Evolutionary conservation across 2,888 invertebrate species (phyloP).

Genomic region (Strigamia crassipes): DNA sequence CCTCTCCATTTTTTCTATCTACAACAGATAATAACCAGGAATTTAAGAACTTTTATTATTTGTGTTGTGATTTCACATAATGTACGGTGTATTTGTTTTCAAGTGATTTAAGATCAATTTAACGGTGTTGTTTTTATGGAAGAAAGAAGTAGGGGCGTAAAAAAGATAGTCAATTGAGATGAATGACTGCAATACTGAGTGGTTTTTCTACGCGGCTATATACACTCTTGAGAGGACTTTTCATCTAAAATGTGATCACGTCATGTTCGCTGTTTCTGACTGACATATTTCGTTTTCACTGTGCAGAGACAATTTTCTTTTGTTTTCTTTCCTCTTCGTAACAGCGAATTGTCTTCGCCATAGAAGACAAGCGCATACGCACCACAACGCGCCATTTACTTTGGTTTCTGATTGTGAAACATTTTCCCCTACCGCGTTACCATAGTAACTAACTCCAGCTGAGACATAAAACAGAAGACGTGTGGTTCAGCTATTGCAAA

Average conservation of each 20-base stretch:
- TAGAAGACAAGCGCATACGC: slow-evolving; percentile 18
- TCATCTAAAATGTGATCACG: slow-evolving; percentile 21
- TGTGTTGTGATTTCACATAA: too few species aligned
- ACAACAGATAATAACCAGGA: too few species aligned
- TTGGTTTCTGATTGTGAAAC: slow-evolving; percentile 42
- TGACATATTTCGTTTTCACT: not conserved
- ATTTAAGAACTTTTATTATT: too few species aligned
- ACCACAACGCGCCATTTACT: slow-evolving; percentile 37
- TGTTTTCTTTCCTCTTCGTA: not conserved
- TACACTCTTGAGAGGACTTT: not conserved
- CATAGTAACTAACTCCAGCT: slow-evolving; percentile 27
- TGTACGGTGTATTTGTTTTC: not conserved
- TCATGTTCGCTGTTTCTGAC: not conserved
- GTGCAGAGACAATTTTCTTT: not conserved
- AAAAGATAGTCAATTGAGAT: slow-evolving; percentile 17
- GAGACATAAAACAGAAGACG: slow-evolving; percentile 32
- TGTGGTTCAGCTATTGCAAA: slow-evolving; percentile 9
- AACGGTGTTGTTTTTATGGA: not conserved
- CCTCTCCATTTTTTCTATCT: too few species aligned
- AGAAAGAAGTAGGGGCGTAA: not conserved
- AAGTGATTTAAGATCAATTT: not conserved
- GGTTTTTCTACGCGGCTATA: not conserved
- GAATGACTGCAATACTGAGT: slow-evolving; percentile 11
- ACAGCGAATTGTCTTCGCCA: slow-evolving; percentile 28
- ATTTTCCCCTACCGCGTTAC: slow-evolving; percentile 28